A percentile compares a stretch with the other conserved stretches of the same genome.
phyloP scores from a whole-genome alignment of 2,888 invertebrate species.

The Melipona bicolor region DNA sequence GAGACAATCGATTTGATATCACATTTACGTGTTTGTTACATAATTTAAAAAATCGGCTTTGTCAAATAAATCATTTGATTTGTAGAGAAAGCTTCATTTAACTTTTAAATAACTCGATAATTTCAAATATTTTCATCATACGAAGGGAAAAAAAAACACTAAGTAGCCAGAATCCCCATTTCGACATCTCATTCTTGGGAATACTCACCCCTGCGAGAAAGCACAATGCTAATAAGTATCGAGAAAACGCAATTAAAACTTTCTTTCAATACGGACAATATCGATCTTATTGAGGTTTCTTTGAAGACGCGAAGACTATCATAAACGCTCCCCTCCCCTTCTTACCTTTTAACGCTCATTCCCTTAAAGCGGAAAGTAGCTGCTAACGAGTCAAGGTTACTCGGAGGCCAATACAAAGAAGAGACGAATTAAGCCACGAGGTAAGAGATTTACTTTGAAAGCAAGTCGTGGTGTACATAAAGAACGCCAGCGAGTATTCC shows the following conservation, averaged over 20 bases:
- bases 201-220: background rate
- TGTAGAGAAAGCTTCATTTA: background rate
- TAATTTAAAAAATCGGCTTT: too few species aligned
- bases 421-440: conserved; percentile 18
- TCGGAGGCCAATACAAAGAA: conserved; percentile 34
- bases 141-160: background rate
- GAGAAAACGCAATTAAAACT: conserved; percentile 38
- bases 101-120: background rate
- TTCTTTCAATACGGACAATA: conserved; percentile 18
- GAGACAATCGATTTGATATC: background rate
- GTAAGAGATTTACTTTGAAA: conserved; percentile 46
- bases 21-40: too few species aligned
- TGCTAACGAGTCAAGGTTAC: conserved; percentile 66
- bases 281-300: conserved; percentile 32
- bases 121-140: background rate
- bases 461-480: conserved; percentile 1
- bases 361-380: conserved; percentile 36
- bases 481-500: conserved; percentile 13
- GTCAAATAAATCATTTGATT: background rate
- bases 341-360: conserved; percentile 29
- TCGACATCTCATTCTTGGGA: background rate
- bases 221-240: conserved; percentile 2
- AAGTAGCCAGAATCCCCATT: background rate
- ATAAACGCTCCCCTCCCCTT: conserved; percentile 4
- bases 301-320: conserved; percentile 48